Evolutionary conservation across 2,888 invertebrate species (phyloP).

Genomic region (Drosophila barbarae): DNA sequence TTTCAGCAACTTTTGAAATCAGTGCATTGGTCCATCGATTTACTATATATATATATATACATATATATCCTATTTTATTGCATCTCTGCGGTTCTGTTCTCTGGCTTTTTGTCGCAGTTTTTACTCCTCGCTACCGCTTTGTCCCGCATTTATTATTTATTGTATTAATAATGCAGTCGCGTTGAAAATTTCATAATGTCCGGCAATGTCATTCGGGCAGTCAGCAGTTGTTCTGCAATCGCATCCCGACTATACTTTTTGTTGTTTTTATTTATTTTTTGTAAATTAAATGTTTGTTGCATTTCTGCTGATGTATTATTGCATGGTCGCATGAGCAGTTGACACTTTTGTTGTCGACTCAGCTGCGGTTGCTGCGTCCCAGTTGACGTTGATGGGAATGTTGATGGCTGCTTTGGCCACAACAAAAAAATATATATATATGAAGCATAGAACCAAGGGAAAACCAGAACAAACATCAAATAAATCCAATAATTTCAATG

Average conservation of each 20-base stretch:
- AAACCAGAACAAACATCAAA: not conserved
- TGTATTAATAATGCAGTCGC: constrained; percentile 61
- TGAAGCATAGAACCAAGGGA: not conserved
- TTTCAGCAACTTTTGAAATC: not conserved
- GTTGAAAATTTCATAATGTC: constrained; percentile 62
- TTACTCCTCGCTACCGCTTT: constrained; percentile 7
- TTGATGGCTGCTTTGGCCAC: constrained; percentile 22
- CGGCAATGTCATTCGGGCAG: constrained; percentile 43
- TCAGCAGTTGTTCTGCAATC: constrained; percentile 23
- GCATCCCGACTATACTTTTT: constrained; percentile 6
- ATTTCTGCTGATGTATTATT: constrained; percentile 30
- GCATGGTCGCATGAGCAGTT: constrained; percentile 6
- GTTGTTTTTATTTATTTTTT: not conserved
- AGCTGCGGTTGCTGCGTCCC: constrained; percentile 37
- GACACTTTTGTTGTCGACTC: constrained; percentile 38
- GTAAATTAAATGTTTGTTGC: constrained; percentile 17
- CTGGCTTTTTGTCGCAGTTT: constrained; percentile 2
- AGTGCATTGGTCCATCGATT: not conserved
- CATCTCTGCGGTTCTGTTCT: not conserved
- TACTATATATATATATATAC: not conserved
- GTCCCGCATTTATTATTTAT: constrained; percentile 59
- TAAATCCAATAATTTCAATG: not conserved
- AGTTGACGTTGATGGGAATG: constrained; percentile 26
- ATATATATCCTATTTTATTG: not conserved
- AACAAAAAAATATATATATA: constrained; percentile 7